Conservation (phyloP, 2,888 invertebrate genomes). For the Osmoderma eremita region DNA sequence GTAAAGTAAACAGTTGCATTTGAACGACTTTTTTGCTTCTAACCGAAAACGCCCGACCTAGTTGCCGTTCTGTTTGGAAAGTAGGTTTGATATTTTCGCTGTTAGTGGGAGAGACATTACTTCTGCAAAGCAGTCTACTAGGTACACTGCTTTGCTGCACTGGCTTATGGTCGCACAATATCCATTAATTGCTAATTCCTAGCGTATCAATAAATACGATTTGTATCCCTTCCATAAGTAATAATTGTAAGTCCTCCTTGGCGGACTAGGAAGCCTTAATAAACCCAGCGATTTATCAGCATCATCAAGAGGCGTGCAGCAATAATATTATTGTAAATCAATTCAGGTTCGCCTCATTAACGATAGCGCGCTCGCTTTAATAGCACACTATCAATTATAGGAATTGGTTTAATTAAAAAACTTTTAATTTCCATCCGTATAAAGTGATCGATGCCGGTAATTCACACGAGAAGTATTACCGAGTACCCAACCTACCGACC, state of each 20-base stretch:
- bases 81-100: too few relatives aligned
- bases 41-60: too few relatives aligned
- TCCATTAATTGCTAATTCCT: too few relatives aligned
- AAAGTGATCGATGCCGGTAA: constrained; percentile 3
- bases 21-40: too few relatives aligned
- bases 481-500: not conserved
- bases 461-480: constrained; percentile 5
- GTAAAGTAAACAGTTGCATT: too few relatives aligned
- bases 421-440: not conserved
- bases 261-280: not conserved
- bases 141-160: too few relatives aligned
- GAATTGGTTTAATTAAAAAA: constrained; percentile 25
- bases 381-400: constrained; percentile 19
- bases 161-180: too few relatives aligned
- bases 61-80: too few relatives aligned
- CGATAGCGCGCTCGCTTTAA: constrained; percentile 18
- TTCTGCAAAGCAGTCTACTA: too few relatives aligned
- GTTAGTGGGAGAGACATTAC: too few relatives aligned
- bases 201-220: too few relatives aligned
- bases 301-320: not conserved
- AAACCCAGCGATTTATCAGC: constrained; percentile 10
- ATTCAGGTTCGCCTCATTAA: constrained; percentile 17
- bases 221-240: too few relatives aligned
- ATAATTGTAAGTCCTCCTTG: not conserved
- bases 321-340: constrained; percentile 18